Evolutionary conservation across 1,140 invertebrate genomes (phyloP).

Genomic region (Drosophila sp.): DNA sequence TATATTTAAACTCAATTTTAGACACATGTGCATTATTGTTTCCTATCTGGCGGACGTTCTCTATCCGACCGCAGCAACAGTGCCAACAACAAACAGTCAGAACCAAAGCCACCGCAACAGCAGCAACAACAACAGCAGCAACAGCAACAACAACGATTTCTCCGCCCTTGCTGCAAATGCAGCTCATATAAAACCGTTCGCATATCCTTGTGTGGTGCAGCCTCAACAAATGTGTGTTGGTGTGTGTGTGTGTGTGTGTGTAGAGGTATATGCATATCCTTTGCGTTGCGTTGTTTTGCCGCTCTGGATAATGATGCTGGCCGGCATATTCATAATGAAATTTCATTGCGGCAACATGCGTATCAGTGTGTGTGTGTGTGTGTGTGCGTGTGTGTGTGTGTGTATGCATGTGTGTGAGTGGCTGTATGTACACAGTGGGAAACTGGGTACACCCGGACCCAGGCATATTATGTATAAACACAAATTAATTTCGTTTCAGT

Average conservation of each 20-base stretch:
- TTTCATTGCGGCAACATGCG: conserved; percentile 68
- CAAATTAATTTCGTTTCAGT: conserved; percentile 83
- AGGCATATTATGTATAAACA: conserved; percentile 83
- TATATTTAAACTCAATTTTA: conserved; percentile 81
- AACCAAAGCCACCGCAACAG: conserved; percentile 72
- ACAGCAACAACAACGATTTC: conserved; percentile 19
- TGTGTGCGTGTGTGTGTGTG: conserved; percentile 19
- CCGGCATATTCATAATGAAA: conserved; percentile 80
- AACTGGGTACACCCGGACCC: conserved; percentile 51
- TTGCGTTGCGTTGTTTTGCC: conserved; percentile 78
- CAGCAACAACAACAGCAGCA: conserved; percentile 39
- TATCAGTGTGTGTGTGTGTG: conserved; percentile 15
- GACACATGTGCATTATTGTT: conserved; percentile 80
- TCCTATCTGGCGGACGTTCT: conserved; percentile 75
- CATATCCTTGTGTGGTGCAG: conserved; percentile 59
- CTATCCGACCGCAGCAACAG: conserved; percentile 76
- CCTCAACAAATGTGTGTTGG: conserved; percentile 5
- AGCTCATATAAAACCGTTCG: conserved; percentile 76
- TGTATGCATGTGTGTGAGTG: conserved; percentile 37
- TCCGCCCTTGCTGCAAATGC: conserved; percentile 32
- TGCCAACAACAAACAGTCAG: conserved; percentile 71
- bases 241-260: conserved; percentile 26
- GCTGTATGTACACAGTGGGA: conserved; percentile 44
- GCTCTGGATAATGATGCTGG: conserved; percentile 78
- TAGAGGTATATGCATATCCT: conserved; percentile 65